Base-by-base conservation (phyloP, 2,888 invertebrate species). In the Sipha maydis region DNA sequence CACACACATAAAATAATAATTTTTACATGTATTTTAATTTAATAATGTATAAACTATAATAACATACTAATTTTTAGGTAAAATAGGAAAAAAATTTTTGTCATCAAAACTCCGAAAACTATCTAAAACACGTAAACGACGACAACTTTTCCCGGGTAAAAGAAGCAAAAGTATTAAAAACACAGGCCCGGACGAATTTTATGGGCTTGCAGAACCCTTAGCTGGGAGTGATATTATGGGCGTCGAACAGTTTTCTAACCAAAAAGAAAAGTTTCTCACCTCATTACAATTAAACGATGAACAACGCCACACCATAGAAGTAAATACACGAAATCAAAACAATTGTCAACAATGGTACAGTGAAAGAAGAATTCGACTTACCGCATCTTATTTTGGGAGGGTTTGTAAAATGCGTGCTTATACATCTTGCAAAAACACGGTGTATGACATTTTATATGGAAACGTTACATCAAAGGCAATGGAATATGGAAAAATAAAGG, bases 291-390 rank as follows among this genome's bases (percentile, higher is more conserved):
- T 75, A 75, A 75, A 31, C 21, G 1, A 34, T 14, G 54, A 54
- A 54, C 54, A 54, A 54, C 54, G 54, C 14, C 14, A 14, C 14
- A 14, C 54, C 14, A 38, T 75, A 75, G 75, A 75, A 38, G 38
- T 3, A 75, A 75, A 19, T 61, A 83, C 67, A 9, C n/a, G 69
- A 83, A 41, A n/a, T 76, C 69, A 69, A 83, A 61, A 21, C 19
- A 71, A 83, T 71, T 61, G 61, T 28, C 83, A 69, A n/a, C 54
- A 67, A 71, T 83, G 83, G 83, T 71, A 41, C 54, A 54, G n/a
- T n/a, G n/a, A n/a, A n/a, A n/a, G n/a, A n/a, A n/a, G n/a, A n/a
- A n/a, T n/a, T n/a, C n/a, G n/a, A n/a, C n/a, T n/a, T n/a, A n/a
- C n/a, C n/a, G n/a, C n/a, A n/a, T n/a, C n/a, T n/a, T n/a, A n/a